phyloP scores from a whole-genome alignment of 2,797 vertebrate species.

The Takifugu ocellatus region DNA sequence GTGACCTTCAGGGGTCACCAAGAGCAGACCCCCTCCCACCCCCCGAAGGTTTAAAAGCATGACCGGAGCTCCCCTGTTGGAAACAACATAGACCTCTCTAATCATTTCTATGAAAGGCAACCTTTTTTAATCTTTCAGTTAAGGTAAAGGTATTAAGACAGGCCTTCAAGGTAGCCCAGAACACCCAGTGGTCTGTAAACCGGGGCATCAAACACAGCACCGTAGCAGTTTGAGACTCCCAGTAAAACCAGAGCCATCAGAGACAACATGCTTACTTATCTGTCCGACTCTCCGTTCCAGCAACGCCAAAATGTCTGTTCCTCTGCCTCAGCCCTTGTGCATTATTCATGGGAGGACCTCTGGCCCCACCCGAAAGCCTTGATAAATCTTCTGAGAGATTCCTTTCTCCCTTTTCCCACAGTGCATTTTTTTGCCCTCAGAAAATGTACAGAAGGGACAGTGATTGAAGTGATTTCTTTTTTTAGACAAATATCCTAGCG shows the following conservation, averaged over 20 bases:
- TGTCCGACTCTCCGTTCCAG: constrained; percentile 31
- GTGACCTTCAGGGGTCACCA: constrained; percentile 61
- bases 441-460: constrained; percentile 61
- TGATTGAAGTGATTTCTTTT: constrained; percentile 59
- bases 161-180: constrained; percentile 29
- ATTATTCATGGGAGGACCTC: constrained; percentile 74
- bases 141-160: constrained; percentile 38
- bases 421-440: constrained; percentile 54
- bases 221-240: constrained; percentile 19
- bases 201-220: constrained; percentile 13
- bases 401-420: constrained; percentile 54
- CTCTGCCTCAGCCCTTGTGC: constrained; percentile 47
- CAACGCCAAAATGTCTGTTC: constrained; percentile 51
- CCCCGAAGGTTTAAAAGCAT: constrained; percentile 41
- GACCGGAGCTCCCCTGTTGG: constrained; percentile 7
- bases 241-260: constrained; percentile 34
- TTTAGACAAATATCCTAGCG: constrained; percentile 33
- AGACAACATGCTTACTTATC: constrained; percentile 44
- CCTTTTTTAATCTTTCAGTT: constrained; percentile 38
- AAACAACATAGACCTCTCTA: constrained; percentile 16
- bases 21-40: constrained; percentile 32
- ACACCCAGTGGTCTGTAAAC: constrained; percentile 22
- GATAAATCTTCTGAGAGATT: constrained; percentile 71
- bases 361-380: constrained; percentile 67
- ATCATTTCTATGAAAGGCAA: constrained; percentile 28